A percentile compares a stretch with the other conserved stretches of the same genome.
These are phyloP conservation scores for Cyprinodon diabolis DNA, from an alignment of 2,797 vertebrate genomes.

Conservation along the genomic window DNA sequence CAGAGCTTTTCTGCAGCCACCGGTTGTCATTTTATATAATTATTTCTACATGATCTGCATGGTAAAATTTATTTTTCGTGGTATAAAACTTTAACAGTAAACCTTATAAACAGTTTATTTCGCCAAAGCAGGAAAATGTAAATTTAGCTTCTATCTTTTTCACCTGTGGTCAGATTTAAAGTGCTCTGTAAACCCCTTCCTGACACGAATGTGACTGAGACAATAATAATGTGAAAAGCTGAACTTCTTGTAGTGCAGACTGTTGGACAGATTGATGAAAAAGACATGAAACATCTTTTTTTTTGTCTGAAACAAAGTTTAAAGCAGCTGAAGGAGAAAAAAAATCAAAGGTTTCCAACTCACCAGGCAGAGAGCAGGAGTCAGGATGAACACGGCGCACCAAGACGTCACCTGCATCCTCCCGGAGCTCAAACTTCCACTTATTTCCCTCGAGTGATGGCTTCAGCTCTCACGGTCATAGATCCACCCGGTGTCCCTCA, in stretches of 20 bases:
- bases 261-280: neutral
- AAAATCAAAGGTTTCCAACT: slow-evolving; percentile 66
- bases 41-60: neutral
- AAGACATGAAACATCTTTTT: neutral
- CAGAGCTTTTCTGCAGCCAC: neutral
- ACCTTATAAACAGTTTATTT: no score
- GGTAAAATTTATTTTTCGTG: neutral
- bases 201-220: neutral
- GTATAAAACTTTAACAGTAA: neutral
- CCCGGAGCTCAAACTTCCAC: slow-evolving; percentile 90
- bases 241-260: neutral
- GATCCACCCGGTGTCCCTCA: slow-evolving; percentile 91
- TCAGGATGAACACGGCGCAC: slow-evolving; percentile 91
- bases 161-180: no score
- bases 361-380: slow-evolving; percentile 91
- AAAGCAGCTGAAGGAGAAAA: slow-evolving; percentile 26
- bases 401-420: slow-evolving; percentile 94
- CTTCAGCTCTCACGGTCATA: slow-evolving; percentile 90
- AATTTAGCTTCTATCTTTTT: neutral
- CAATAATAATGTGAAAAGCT: neutral
- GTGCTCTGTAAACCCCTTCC: no score
- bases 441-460: slow-evolving; percentile 83
- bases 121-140: no score
- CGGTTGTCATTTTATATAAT: neutral
- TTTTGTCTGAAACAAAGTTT: neutral